Conservation (phyloP, 2,113 vertebrate genomes). For the Chrysochloris asiatica region DNA sequence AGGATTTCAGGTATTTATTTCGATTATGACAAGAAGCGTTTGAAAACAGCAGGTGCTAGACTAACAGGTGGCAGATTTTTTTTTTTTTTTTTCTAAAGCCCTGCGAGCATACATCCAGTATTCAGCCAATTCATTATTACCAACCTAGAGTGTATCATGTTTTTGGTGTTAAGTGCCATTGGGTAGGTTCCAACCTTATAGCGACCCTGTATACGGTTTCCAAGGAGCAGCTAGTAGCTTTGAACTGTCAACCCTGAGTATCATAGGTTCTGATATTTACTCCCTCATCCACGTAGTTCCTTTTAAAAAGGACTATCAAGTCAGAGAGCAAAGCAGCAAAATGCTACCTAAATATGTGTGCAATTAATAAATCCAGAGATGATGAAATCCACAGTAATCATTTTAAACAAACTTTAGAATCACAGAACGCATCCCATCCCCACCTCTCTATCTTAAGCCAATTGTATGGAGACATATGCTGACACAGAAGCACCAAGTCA, state of each 20-base stretch:
- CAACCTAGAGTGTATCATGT: too few species aligned
- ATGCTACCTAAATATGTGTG: neutral
- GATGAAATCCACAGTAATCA: neutral
- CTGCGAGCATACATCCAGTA: slow-evolving; percentile 12
- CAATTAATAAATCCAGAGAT: neutral
- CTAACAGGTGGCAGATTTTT: neutral
- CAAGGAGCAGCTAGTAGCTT: too few species aligned
- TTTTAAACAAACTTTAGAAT: neutral
- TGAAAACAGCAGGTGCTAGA: slow-evolving; percentile 54
- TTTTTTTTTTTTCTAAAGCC: too few species aligned
- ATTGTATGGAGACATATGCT: neutral
- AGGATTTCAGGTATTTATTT: slow-evolving; percentile 46
- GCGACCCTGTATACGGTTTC: too few species aligned
- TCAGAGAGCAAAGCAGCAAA: neutral
- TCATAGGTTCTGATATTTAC: neutral
- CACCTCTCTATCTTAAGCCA: neutral
- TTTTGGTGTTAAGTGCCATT: too few species aligned
- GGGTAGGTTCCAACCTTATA: too few species aligned
- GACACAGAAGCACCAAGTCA: neutral
- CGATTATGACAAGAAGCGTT: neutral
- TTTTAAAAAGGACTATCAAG: neutral
- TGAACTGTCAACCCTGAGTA: too few species aligned
- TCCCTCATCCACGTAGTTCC: neutral
- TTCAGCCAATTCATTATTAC: neutral
- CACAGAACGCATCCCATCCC: neutral